These are phyloP conservation scores for Lissonota sp. DNA, from an alignment of 2,888 invertebrate genomes.

Conservation along the genomic window DNA sequence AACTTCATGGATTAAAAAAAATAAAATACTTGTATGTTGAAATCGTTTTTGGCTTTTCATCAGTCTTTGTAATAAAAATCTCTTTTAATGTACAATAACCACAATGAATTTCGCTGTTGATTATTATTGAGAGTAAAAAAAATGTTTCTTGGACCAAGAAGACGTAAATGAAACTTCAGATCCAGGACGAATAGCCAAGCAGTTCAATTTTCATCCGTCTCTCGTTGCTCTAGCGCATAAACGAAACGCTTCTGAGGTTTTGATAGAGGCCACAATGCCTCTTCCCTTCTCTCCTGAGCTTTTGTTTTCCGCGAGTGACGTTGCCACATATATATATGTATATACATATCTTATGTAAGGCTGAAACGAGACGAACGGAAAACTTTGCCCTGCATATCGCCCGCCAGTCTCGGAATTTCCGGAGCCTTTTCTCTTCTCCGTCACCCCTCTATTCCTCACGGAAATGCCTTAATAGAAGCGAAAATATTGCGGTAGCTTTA, in stretches of 20 bases:
- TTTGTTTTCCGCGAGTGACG: conserved; percentile 57
- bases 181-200: not conserved
- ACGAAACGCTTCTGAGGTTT: conserved; percentile 53
- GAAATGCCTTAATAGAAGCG: conserved; percentile 76
- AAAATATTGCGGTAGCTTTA: conserved; percentile 77
- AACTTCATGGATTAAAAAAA: no score
- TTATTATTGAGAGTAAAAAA: no score
- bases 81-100: no score
- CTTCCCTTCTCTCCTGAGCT: conserved; percentile 20
- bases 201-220: not conserved
- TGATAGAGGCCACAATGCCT: conserved; percentile 53
- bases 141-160: no score
- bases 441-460: conserved; percentile 26
- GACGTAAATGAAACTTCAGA: no score
- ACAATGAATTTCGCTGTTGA: no score
- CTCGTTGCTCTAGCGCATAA: conserved; percentile 6
- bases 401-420: conserved; percentile 26
- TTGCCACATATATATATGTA: not conserved
- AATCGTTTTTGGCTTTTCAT: no score
- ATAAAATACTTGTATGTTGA: no score
- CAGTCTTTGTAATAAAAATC: no score
- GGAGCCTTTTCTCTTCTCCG: not conserved
- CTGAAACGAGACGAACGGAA: conserved; percentile 53
- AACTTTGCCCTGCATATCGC: conserved; percentile 56
- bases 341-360: not conserved